Base-by-base conservation (phyloP, 2,113 vertebrate genomes). In the Malurus cyaneus region DNA sequence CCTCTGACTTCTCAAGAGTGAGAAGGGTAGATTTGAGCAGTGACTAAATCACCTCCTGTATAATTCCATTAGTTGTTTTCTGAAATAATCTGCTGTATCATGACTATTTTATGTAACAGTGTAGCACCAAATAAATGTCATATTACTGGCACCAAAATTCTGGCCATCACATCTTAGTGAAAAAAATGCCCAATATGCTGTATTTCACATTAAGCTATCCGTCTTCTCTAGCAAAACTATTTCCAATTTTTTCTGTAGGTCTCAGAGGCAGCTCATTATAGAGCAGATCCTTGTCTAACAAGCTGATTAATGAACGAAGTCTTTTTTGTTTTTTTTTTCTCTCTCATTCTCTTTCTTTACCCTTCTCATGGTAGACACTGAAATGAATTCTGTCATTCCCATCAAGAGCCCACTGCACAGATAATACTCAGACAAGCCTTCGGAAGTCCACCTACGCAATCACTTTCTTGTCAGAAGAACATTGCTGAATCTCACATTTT, bases 311-410 rank as follows among this genome's bases (percentile, higher is more conserved):
- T 90, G 66, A 88, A 88, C 7, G 0, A 78, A 84, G 2, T 4
- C 3, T 61, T 56, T 86, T 54, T 83, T 73, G 9, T 8, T 5
- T 29, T 42, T 65, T 74, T 72, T 88, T 47, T 3, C 12, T 10
- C 11, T 50, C 65, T 86, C 46, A 62, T 91, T 49, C 88, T 90
- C 31, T 80, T 88, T 47, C 42, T 74, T 85, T 93, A 53, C 39
- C 41, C 12, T 57, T 89, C 66, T 76, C 47, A 60, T 41, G 53
- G 65, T 62, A 83, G 89, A 66, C 34, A 66, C 42, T 52, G 61
- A 94, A 59, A 62, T 84, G 57, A 83, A 86, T 96, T 86, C 86
- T 95, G 85, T 92, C 95, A 83, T 80, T 95, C 81, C 64, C 88
- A 79, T 56, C 89, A 90, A 79, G 34, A 92, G 5, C 24, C 28